phyloP scores from a whole-genome alignment of 1,140 invertebrate genomes.

The Nebria ingens region DNA sequence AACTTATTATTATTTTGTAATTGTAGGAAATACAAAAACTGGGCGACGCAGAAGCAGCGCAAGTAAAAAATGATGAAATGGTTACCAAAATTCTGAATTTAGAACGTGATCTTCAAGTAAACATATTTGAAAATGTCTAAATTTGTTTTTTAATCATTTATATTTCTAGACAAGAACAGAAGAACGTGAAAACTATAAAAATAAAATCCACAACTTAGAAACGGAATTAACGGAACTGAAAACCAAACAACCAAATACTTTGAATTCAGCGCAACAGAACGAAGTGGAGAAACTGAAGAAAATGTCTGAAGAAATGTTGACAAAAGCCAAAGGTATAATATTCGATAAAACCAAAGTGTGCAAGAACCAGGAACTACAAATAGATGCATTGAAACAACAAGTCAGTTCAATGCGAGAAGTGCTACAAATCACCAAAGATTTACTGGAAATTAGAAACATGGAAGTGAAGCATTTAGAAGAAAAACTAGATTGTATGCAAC shows the following conservation, averaged over 20 bases:
- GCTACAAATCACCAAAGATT: conserved; percentile 61
- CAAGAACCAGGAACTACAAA: conserved; percentile 63
- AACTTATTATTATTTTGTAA: too few species aligned
- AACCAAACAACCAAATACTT: neutral
- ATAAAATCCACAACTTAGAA: neutral
- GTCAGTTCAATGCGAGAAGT: conserved; percentile 66
- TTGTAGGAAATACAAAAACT: neutral
- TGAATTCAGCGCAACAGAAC: conserved; percentile 11
- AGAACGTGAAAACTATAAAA: conserved; percentile 11
- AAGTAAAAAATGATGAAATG: neutral
- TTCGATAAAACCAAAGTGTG: conserved; percentile 59
- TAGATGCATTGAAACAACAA: conserved; percentile 55
- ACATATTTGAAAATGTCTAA: neutral
- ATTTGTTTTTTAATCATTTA: neutral
- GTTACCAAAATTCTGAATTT: neutral
- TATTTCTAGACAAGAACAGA: neutral
- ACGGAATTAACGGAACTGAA: conserved; percentile 6
- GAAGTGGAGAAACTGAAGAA: conserved; percentile 32
- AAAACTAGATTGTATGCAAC: conserved; percentile 57
- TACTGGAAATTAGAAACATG: conserved; percentile 62
- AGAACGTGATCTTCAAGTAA: conserved; percentile 1
- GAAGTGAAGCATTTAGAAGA: conserved; percentile 65
- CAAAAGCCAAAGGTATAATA: conserved; percentile 50
- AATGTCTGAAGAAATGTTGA: conserved; percentile 40
- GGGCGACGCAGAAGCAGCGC: neutral